phyloP scores from a whole-genome alignment of 2,888 invertebrate genomes.

The Mythimna loreyi region DNA sequence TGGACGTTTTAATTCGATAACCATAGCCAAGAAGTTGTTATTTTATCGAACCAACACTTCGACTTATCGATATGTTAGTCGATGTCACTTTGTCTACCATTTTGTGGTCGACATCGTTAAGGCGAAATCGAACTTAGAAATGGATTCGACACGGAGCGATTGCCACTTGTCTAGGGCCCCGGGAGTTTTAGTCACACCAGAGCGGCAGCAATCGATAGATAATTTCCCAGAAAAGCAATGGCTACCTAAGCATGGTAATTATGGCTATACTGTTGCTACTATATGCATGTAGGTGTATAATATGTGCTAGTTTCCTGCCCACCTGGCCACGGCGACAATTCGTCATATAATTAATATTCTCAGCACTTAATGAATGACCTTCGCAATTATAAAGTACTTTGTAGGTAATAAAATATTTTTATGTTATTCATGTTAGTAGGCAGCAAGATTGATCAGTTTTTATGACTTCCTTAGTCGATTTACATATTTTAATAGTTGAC shows the following conservation, averaged over 20 bases:
- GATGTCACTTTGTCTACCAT: no score
- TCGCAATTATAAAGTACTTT: slow-evolving; percentile 44
- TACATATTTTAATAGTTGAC: slow-evolving; percentile 9
- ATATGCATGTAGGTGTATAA: slow-evolving; percentile 1
- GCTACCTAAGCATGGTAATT: neutral
- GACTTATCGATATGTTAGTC: no score
- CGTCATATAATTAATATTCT: slow-evolving; percentile 34
- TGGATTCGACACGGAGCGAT: no score
- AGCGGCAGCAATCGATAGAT: no score
- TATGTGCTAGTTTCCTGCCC: slow-evolving; percentile 21
- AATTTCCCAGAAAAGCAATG: no score
- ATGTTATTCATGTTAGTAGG: slow-evolving; percentile 7
- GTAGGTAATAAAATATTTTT: slow-evolving; percentile 41
- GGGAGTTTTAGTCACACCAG: no score
- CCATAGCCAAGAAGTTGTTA: no score
- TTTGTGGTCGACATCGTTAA: no score
- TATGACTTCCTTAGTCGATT: slow-evolving; percentile 42
- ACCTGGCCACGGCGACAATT: slow-evolving; percentile 24
- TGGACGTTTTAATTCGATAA: no score
- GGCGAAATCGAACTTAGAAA: no score
- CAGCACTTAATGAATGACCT: slow-evolving; percentile 38
- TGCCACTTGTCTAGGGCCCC: no score
- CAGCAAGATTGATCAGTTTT: slow-evolving; percentile 20
- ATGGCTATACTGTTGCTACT: neutral
- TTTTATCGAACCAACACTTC: no score